Evolutionary conservation across 2,113 vertebrate species (phyloP).

Genomic region (Tetrao urogallus): DNA sequence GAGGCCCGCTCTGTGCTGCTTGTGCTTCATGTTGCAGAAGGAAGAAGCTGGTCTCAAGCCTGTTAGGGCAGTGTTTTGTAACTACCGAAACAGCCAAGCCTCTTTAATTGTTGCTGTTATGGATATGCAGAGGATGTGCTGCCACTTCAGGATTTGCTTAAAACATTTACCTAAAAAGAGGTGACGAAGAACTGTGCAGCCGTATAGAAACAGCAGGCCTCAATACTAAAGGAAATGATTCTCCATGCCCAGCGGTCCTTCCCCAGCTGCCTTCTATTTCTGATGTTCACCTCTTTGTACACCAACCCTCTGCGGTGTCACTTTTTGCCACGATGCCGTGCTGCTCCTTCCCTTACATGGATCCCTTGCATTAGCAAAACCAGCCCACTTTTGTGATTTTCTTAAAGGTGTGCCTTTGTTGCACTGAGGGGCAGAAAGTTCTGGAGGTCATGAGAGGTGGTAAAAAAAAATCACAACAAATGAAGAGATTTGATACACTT

Average conservation of each 20-base stretch:
- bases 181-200: neutral
- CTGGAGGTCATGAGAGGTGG: neutral
- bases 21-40: neutral
- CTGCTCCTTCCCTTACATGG: neutral
- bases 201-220: fast-evolving
- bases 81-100: neutral
- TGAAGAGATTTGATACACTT: neutral
- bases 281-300: neutral
- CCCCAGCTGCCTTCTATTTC: neutral
- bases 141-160: neutral
- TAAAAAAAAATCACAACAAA: neutral
- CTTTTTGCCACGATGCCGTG: neutral
- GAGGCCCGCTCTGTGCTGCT: fast-evolving
- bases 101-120: neutral
- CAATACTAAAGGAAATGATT: neutral
- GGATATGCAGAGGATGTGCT: neutral
- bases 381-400: neutral
- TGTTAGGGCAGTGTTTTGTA: neutral
- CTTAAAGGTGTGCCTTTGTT: neutral
- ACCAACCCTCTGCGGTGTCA: fast-evolving
- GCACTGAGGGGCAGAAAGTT: neutral
- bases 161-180: neutral
- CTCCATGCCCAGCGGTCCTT: neutral
- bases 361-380: neutral
- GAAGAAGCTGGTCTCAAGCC: neutral